Evolutionary conservation across 2,113 vertebrate species (phyloP).

Genomic region (Neodon shergylaensis): DNA sequence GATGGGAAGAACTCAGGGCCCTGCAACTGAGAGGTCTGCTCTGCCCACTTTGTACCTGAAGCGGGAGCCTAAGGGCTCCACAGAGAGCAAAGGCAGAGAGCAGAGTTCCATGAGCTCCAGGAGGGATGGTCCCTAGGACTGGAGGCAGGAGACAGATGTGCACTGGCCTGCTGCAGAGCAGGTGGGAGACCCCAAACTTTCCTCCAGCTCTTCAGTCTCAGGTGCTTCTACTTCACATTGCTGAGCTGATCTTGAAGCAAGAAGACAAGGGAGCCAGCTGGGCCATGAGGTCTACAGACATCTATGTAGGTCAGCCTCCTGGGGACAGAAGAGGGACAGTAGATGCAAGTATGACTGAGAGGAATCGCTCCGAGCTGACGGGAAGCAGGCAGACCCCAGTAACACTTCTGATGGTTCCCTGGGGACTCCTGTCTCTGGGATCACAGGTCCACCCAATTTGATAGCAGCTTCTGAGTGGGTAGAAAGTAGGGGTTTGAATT

Average conservation of each 20-base stretch:
- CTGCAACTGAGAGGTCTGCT: fast-evolving
- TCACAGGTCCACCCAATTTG: background rate
- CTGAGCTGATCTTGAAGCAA: background rate
- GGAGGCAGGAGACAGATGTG: too few species aligned
- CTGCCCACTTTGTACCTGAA: background rate
- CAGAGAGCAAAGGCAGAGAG: background rate
- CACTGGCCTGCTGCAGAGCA: background rate
- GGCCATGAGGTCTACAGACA: background rate
- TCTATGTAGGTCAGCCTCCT: background rate
- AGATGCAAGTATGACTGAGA: background rate
- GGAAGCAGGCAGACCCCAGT: background rate
- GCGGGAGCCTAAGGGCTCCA: background rate
- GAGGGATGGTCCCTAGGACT: too few species aligned
- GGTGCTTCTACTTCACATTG: background rate
- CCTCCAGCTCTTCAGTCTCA: background rate
- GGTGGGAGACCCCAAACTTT: background rate
- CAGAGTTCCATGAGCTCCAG: background rate
- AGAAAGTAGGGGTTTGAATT: background rate
- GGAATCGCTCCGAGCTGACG: background rate
- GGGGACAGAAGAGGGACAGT: too few species aligned
- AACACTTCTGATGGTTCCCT: fast-evolving
- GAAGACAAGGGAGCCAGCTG: background rate
- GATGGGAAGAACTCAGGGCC: background rate
- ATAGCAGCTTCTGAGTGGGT: background rate
- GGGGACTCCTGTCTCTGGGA: fast-evolving